A percentile compares a stretch with the other conserved stretches of the same genome.
These are phyloP conservation scores for Strix aluco DNA, from an alignment of 2,113 vertebrate genomes.

Conservation along the genomic window DNA sequence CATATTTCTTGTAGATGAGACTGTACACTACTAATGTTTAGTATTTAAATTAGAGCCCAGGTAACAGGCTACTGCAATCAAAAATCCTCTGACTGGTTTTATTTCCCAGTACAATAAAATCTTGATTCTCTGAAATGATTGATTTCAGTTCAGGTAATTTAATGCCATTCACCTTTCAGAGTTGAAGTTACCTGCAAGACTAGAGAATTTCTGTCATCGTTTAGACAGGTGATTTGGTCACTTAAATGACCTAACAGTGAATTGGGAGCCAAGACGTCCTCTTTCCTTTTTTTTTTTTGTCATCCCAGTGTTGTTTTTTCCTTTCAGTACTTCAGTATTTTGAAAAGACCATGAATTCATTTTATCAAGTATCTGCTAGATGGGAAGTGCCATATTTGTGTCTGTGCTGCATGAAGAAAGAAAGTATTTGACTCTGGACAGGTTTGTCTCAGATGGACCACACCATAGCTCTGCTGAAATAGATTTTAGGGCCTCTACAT, in stretches of 20 bases:
- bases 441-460: neutral
- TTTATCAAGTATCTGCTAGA: neutral
- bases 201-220: neutral
- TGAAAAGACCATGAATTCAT: rapidly evolving
- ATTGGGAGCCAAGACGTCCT: neutral
- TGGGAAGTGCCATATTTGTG: neutral
- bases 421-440: neutral
- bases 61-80: neutral
- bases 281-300: neutral
- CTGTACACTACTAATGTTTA: neutral
- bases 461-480: neutral
- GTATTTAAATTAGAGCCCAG: neutral
- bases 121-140: neutral
- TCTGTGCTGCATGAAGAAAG: neutral
- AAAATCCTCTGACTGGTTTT: neutral
- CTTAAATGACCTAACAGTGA: neutral
- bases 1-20: neutral
- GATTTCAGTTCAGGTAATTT: neutral
- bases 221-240: neutral
- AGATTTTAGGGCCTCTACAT: neutral
- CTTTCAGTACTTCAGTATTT: neutral
- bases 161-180: neutral
- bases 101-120: neutral
- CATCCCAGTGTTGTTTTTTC: neutral
- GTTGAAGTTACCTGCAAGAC: neutral